Conservation (phyloP, 2,888 invertebrate genomes). For the Leptopilina syphax region DNA sequence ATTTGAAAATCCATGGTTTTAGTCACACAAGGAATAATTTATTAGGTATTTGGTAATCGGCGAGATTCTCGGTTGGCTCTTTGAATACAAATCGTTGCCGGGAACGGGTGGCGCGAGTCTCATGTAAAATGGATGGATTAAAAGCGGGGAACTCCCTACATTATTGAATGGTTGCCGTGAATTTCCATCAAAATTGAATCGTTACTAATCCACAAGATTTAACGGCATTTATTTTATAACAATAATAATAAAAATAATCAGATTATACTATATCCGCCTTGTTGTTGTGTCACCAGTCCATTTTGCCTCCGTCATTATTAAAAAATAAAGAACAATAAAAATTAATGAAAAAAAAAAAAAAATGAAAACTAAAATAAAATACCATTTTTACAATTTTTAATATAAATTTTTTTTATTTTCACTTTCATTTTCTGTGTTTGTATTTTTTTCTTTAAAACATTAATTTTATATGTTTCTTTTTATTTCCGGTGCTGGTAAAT, state of each 20-base stretch:
- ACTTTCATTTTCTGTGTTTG: no score
- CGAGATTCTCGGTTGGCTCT: slow-evolving; percentile 20
- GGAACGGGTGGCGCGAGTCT: slow-evolving; percentile 7
- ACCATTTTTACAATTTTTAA: no score
- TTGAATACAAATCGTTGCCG: slow-evolving; percentile 23
- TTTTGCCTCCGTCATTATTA: no score
- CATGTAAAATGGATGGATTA: slow-evolving; percentile 23
- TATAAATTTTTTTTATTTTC: no score
- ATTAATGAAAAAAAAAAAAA: no score
- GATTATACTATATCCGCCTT: background rate
- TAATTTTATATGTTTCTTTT: no score
- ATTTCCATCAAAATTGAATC: slow-evolving; percentile 26
- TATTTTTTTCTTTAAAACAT: no score
- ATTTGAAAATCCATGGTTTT: slow-evolving; percentile 8
- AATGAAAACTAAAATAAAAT: no score
- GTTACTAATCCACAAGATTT: slow-evolving; percentile 11
- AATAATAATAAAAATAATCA: background rate
- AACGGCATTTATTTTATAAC: background rate
- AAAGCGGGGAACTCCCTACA: background rate
- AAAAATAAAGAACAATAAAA: no score
- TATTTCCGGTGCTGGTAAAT: no score
- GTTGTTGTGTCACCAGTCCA: background rate
- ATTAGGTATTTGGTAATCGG: slow-evolving; percentile 32
- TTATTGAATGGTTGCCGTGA: background rate
- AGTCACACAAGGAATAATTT: slow-evolving; percentile 15